These are phyloP conservation scores for Campylorhamphus procurvoides DNA, from an alignment of 2,113 vertebrate genomes.

Conservation along the genomic window DNA sequence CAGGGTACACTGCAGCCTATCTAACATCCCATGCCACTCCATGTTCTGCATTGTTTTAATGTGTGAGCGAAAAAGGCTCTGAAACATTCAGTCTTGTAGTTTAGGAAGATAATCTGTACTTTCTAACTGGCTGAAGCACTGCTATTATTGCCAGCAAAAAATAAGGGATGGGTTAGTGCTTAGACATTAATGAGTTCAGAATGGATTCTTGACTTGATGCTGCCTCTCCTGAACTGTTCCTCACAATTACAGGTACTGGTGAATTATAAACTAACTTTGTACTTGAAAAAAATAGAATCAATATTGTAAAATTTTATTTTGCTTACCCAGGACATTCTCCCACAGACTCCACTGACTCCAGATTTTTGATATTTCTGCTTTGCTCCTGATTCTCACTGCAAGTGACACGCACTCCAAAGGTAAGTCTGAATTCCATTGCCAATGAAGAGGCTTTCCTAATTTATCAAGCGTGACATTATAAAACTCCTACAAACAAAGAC, in stretches of 20 bases:
- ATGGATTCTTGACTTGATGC: not conserved
- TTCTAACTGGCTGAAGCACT: not conserved
- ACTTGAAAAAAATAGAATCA: not conserved
- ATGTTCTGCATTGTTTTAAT: not conserved
- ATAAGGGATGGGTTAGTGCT: not conserved
- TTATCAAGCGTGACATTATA: conserved; percentile 45
- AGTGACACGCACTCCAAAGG: conserved; percentile 75
- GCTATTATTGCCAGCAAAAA: not conserved
- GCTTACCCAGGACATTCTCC: conserved; percentile 64
- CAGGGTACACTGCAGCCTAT: rapidly evolving
- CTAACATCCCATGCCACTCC: not conserved
- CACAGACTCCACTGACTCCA: conserved; percentile 74
- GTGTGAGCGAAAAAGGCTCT: not conserved
- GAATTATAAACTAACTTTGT: not conserved
- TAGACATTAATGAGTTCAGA: not conserved
- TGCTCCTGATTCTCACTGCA: conserved; percentile 67
- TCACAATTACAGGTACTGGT: not conserved
- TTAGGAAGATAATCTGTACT: not conserved
- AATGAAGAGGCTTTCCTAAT: conserved; percentile 24
- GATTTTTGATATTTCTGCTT: not conserved
- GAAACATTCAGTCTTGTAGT: not conserved
- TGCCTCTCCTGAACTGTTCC: not conserved
- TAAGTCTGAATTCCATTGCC: conserved; percentile 72
- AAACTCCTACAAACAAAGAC: conserved; percentile 60
- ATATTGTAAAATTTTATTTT: not conserved